Evolutionary conservation across 2,113 vertebrate species (phyloP), one percentile per base, ranked within the genome.

Genomic region (Aegithalos caudatus): DNA sequence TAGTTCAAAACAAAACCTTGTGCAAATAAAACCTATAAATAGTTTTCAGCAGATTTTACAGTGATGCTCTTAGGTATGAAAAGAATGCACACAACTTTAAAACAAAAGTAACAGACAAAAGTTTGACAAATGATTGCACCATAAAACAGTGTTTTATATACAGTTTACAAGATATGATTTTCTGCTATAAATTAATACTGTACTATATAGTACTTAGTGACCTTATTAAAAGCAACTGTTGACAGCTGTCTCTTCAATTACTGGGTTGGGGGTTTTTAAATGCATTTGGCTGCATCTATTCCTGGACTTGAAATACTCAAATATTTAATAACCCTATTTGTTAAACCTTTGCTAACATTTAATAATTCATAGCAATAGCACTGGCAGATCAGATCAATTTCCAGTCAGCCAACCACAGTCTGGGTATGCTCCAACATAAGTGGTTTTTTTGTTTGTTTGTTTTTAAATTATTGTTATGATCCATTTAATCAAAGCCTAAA

Each of bases 131-230:
- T 97, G 97, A 98, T 97, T 98, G 98, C 98, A 98, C 98, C 98
- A 97, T 98, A 96, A 96, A 97, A 97, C 96, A 98, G 97, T 98
- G 97, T 98, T 97, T 98, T 98, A 98, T 98, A 98, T 98, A 98
- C 98, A 98, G 97, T 97, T 98, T 97, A 98, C 86, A 98, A 96
- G 97, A 96, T 98, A 97, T 81, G 97, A 77, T 95, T 97, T 98
- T 97, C 96, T 97, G 97, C 96, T 98, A 98, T 98, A 98, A 98
- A 98, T 98, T 98, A 98, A 98, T 97, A 98, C 96, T 97, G 98
- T 96, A 97, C 97, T 98, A 89, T 91, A 92, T 93, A 98, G 98
- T 97, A 98, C 96, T 97, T 96, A 97, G 95, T 94, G 97, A 98
- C 94, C 73, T 97, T 95, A 97, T 97, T 70, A 97, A 96, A 97